Evolutionary conservation across 2,113 vertebrate species (phyloP).

Genomic region (Baryphthengus martii): DNA sequence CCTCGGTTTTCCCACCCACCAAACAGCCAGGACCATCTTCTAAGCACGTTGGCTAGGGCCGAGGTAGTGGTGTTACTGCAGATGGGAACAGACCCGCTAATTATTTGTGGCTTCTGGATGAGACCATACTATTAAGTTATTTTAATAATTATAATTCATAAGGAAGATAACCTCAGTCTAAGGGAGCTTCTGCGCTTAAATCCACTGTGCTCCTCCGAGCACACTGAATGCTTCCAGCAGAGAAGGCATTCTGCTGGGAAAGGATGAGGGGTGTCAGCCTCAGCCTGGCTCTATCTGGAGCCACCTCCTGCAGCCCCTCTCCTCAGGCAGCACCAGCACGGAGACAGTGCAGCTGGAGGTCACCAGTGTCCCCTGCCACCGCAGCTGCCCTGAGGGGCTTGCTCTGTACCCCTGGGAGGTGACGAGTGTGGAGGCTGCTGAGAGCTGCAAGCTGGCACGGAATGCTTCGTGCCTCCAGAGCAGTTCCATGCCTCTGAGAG

Average conservation of each 20-base stretch:
- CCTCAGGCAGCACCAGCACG: neutral
- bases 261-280: neutral
- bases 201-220: neutral
- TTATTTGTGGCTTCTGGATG: slow-evolving; percentile 31
- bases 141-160: neutral
- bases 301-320: neutral
- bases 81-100: neutral
- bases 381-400: neutral
- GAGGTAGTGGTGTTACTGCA: neutral
- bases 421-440: fast-evolving
- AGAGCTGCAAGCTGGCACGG: neutral
- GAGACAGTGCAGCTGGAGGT: neutral
- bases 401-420: fast-evolving
- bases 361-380: fast-evolving
- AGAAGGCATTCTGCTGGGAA: neutral
- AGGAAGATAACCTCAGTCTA: slow-evolving; percentile 19
- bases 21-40: neutral
- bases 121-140: slow-evolving; percentile 14
- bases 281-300: neutral
- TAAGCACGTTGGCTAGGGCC: neutral
- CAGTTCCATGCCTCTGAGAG: neutral
- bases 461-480: neutral
- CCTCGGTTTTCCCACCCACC: neutral
- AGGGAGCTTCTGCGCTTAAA: neutral
- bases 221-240: neutral